Conservation (phyloP, 2,113 vertebrate species). For the Daboia siamensis region DNA sequence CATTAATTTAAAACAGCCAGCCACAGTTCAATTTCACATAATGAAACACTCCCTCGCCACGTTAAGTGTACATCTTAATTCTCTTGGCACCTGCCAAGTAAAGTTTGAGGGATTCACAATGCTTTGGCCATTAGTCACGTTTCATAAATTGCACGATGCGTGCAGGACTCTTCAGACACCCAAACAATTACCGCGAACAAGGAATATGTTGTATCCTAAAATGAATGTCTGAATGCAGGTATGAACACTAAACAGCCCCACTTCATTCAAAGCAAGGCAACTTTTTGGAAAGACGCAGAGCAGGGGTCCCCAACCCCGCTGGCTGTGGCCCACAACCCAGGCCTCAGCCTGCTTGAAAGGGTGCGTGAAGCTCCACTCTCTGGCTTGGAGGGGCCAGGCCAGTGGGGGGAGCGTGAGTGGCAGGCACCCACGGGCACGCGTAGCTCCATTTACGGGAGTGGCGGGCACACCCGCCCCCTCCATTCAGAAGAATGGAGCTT, state of each 20-base stretch:
- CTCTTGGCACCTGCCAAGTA: neutral
- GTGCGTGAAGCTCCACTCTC: too few relatives aligned
- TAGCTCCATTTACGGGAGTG: too few relatives aligned
- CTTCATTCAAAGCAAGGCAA: neutral
- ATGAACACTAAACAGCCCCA: neutral
- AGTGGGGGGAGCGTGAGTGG: too few relatives aligned
- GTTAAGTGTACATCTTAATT: neutral
- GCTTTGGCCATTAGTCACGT: neutral
- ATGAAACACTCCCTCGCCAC: neutral
- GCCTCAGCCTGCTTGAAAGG: too few relatives aligned
- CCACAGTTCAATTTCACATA: neutral
- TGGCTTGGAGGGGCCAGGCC: too few relatives aligned
- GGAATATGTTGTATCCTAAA: neutral
- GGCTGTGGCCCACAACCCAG: too few relatives aligned
- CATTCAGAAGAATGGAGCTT: too few relatives aligned
- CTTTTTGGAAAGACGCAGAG: neutral
- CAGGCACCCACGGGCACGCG: too few relatives aligned
- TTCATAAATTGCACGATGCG: neutral
- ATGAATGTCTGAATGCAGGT: neutral
- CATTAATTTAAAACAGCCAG: neutral
- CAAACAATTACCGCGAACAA: neutral
- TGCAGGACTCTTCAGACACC: neutral
- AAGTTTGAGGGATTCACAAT: neutral
- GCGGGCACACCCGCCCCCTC: too few relatives aligned
- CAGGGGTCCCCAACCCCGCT: too few relatives aligned